Base-by-base conservation (phyloP, 2,888 invertebrate species). In the Eupithecia exiguata region DNA sequence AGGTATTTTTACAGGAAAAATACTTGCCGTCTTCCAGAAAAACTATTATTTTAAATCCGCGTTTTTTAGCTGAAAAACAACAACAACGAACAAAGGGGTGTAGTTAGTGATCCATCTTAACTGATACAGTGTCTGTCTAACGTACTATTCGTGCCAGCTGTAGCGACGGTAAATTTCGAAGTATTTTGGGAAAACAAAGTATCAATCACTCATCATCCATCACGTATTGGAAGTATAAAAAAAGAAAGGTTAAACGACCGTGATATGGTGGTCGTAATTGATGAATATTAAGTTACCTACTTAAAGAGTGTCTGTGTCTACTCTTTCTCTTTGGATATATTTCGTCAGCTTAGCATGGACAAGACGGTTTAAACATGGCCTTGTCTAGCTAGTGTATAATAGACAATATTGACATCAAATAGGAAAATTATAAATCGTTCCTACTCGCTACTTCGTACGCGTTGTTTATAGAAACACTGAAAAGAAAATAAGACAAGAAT, bases 201-300 rank as follows among this genome's bases (percentile, higher is more conserved):
- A 38, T 38, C 63, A 63, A 63, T 63, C n/a, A 1, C 36, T 63
- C 63, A n/a, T 63, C 38, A 63, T 63, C 63, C 63, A 63, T 63
- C 63, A 63, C 38, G 38, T 7, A n/a, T 63, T 35, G 38, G 38
- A 36, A 36, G 38, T 36, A 36, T 35, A 63, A 9, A 21, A 63
- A n/a, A n/a, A 49, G n/a, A 1, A 36, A 38, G 62, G 62, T 62
- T 35, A 7, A 62, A 62, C 35, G 35, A 62, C 18, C 62, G 62
- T 62, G 30, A 25, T 58, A 25, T 58, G 21, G 9, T 18, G 53
- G 25, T 25, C 25, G 53, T 58, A 25, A 58, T 58, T 58, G 53
- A 58, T 12, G 53, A 21, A 58, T 53, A 53, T 12, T n/a, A 49
- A 18, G 16, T 49, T 46, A 46, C 46, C 18, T 16, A 43, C 46